Conservation (phyloP, 2,113 vertebrate genomes). For the Leucoraja erinaceus region DNA sequence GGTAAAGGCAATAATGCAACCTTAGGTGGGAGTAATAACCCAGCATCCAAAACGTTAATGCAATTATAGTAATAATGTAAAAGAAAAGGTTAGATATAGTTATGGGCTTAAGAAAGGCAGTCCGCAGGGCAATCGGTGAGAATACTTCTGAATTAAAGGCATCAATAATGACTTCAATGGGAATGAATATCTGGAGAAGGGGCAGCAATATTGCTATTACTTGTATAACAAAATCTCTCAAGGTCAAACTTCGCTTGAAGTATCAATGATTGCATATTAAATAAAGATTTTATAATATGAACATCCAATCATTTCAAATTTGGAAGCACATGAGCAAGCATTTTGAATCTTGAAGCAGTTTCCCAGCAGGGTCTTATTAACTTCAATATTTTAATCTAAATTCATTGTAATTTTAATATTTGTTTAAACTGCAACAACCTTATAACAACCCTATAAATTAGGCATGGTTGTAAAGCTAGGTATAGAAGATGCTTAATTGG, state of each 20-base stretch:
- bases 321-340: not conserved
- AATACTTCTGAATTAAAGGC: not conserved
- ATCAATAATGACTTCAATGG: not conserved
- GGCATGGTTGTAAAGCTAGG: not conserved
- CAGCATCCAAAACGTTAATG: not conserved
- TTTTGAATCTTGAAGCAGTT: not conserved
- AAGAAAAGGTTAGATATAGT: not conserved
- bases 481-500: not conserved
- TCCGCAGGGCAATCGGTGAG: not conserved
- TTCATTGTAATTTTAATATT: constrained; percentile 21
- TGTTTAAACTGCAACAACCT: not conserved
- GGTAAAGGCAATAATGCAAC: not conserved
- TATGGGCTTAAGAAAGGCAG: not conserved
- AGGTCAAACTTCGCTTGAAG: not conserved
- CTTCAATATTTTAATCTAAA: not conserved
- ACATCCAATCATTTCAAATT: not conserved
- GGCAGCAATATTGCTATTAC: not conserved
- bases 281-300: not conserved
- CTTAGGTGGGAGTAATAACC: not conserved
- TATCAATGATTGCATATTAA: not conserved
- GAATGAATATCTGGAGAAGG: not conserved
- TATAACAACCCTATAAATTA: not conserved
- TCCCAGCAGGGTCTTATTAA: not conserved
- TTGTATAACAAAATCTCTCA: not conserved
- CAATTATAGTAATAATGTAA: not conserved